Evolutionary conservation across 2,113 vertebrate genomes (phyloP).

Genomic region (Tragulus kanchil): DNA sequence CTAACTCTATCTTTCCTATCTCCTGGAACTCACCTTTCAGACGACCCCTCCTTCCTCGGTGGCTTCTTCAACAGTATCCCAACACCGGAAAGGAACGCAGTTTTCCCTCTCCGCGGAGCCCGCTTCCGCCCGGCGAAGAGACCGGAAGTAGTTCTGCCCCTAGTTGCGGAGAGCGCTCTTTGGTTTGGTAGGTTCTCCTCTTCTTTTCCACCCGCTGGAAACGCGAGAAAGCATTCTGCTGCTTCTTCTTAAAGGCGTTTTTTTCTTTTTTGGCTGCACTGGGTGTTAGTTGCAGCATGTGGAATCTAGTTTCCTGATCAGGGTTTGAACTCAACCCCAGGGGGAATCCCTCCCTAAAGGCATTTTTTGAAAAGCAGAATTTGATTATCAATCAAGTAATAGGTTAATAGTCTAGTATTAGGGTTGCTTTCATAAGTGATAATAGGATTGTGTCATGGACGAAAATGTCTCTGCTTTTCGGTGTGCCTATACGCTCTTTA

Average conservation of each 20-base stretch:
- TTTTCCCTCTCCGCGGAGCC: background rate
- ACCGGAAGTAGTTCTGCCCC: conserved; percentile 75
- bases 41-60: too few species aligned
- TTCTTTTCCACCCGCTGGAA: conserved; percentile 66
- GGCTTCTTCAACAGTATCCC: background rate
- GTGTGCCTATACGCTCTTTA: too few species aligned
- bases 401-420: background rate
- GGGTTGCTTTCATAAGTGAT: background rate
- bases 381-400: background rate
- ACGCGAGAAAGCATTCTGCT: too few species aligned
- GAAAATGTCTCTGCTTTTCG: background rate
- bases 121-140: conserved; percentile 39
- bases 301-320: too few species aligned
- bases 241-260: too few species aligned
- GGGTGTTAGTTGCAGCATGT: too few species aligned
- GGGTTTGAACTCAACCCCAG: too few species aligned
- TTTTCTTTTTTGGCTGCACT: too few species aligned
- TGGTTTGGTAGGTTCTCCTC: conserved; percentile 11
- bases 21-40: conserved; percentile 57
- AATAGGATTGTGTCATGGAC: background rate
- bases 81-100: conserved; percentile 51
- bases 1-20: background rate
- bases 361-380: background rate
- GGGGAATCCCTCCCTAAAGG: background rate
- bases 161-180: background rate